Conservation (phyloP, 2,888 invertebrate species). For the Pyrocoelia pectoralis region DNA sequence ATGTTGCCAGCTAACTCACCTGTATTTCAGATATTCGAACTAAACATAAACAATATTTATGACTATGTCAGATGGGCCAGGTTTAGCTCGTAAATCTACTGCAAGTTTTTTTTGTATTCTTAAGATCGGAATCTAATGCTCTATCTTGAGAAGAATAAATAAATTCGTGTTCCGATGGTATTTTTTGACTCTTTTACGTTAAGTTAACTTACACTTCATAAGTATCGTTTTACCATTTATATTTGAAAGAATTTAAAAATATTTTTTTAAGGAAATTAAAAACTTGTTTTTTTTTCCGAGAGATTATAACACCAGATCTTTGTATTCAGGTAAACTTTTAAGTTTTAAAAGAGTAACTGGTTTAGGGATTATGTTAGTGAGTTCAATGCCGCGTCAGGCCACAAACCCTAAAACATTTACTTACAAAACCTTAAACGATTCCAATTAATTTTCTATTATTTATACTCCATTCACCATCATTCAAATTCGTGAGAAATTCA, state of each 20-base stretch:
- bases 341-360: conserved; percentile 14
- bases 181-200: conserved; percentile 18
- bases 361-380: conserved; percentile 13
- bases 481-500: no score
- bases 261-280: conserved; percentile 12
- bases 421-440: neutral
- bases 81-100: conserved; percentile 60
- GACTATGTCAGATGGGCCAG: conserved; percentile 60
- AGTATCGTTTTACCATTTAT: conserved; percentile 25
- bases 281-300: conserved; percentile 5
- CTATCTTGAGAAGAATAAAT: conserved; percentile 33
- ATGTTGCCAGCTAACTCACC: conserved; percentile 56
- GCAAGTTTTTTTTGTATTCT: conserved; percentile 50
- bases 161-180: conserved; percentile 31
- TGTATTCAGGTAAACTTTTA: conserved; percentile 13
- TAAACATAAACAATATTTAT: conserved; percentile 62
- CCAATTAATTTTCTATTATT: no score
- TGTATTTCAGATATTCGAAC: conserved; percentile 51
- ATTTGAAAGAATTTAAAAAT: conserved; percentile 18
- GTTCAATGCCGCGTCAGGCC: conserved; percentile 11
- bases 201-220: conserved; percentile 28
- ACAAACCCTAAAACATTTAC: conserved; percentile 7
- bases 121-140: conserved; percentile 51
- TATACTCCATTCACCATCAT: no score
- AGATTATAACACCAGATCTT: conserved; percentile 12